Percentiles rank a stretch among this genome's conserved stretches.
These are phyloP conservation scores for Channa striata DNA, from an alignment of 2,797 vertebrate genomes.

Conservation along the genomic window DNA sequence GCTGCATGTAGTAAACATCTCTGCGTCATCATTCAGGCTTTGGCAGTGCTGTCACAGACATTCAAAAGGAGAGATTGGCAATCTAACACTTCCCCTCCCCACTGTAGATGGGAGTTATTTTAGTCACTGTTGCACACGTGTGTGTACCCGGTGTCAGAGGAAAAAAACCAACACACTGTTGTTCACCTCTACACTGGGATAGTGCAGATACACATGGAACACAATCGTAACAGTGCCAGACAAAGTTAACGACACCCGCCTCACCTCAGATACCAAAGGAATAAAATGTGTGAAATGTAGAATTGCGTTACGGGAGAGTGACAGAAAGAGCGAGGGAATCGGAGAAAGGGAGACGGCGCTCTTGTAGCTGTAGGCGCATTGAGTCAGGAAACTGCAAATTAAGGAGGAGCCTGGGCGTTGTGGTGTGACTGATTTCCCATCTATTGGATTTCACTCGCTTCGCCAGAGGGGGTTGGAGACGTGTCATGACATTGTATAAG, in stretches of 20 bases:
- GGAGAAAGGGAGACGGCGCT: not conserved
- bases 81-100: slow-evolving; percentile 18
- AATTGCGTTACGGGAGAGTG: slow-evolving; percentile 9
- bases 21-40: slow-evolving; percentile 6
- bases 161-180: no score
- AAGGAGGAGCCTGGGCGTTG: slow-evolving; percentile 40
- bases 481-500: slow-evolving; percentile 21
- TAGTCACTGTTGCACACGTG: not conserved
- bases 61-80: slow-evolving; percentile 17
- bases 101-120: slow-evolving; percentile 8
- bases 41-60: not conserved
- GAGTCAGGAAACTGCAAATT: slow-evolving; percentile 64
- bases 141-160: not conserved
- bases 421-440: slow-evolving; percentile 52
- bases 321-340: not conserved
- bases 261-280: slow-evolving; percentile 34
- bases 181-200: slow-evolving; percentile 17
- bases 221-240: slow-evolving; percentile 38
- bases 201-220: slow-evolving; percentile 22
- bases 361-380: slow-evolving; percentile 17
- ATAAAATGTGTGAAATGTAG: slow-evolving; percentile 47
- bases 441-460: slow-evolving; percentile 57
- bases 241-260: slow-evolving; percentile 24
- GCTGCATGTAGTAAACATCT: not conserved
- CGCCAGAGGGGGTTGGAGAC: slow-evolving; percentile 38